Percentiles rank a stretch among this genome's conserved stretches.
Conservation (phyloP, 2,113 vertebrate genomes). For the Jacana jacana region DNA sequence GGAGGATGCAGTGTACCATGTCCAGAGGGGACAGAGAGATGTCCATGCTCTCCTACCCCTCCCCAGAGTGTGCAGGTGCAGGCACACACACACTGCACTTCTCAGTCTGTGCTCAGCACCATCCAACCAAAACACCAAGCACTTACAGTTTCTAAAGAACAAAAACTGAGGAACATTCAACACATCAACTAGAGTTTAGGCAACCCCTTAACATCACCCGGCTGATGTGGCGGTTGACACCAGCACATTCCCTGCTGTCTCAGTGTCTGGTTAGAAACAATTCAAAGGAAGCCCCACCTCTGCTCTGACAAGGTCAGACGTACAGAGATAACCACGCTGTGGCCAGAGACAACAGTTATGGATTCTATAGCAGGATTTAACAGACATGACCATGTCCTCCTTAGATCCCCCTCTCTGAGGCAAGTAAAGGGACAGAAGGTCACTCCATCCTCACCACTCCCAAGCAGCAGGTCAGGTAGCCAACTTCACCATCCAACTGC, state of each 20-base stretch:
- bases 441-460: neutral
- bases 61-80: accelerated
- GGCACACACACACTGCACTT: neutral
- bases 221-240: neutral
- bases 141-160: neutral
- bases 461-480: neutral
- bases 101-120: too few species aligned
- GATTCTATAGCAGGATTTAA: neutral
- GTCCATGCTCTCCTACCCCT: neutral
- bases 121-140: neutral
- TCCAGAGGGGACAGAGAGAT: neutral
- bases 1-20: neutral
- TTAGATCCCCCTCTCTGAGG: neutral
- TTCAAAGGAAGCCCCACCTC: neutral
- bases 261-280: neutral
- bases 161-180: neutral
- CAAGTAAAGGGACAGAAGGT: neutral
- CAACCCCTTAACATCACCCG: neutral
- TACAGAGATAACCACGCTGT: neutral
- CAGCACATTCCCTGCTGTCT: neutral
- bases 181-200: neutral
- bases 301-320: neutral
- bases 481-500: neutral
- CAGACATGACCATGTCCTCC: neutral
- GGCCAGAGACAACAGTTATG: neutral